Conservation (phyloP, 2,113 vertebrate species). For the Anseranas semipalmata region DNA sequence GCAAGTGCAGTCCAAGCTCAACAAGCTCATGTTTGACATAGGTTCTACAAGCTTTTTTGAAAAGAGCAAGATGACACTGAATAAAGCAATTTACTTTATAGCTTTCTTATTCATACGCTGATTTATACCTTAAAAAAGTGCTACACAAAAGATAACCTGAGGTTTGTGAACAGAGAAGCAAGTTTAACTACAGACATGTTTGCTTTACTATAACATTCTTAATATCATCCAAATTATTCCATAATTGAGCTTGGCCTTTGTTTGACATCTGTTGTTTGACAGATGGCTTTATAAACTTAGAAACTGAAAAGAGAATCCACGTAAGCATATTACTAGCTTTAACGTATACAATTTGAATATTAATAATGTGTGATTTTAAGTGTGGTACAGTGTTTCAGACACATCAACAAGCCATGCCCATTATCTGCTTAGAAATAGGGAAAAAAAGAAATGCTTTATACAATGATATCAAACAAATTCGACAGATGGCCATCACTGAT, state of each 20-base stretch:
- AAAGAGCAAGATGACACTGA: background rate
- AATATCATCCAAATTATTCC: background rate
- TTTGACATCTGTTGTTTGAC: constrained; percentile 38
- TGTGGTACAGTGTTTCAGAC: background rate
- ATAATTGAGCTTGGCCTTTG: background rate
- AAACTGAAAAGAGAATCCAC: constrained; percentile 49
- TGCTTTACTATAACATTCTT: background rate
- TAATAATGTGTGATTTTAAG: constrained; percentile 52
- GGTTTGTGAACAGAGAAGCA: constrained; percentile 34
- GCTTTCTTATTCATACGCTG: constrained; percentile 22
- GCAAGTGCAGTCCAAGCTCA: background rate
- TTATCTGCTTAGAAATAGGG: constrained; percentile 53
- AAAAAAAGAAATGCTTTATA: constrained; percentile 41
- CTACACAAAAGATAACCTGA: constrained; percentile 22
- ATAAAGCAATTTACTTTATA: background rate
- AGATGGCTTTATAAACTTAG: constrained; percentile 36
- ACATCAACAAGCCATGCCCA: constrained; percentile 32
- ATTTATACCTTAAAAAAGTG: constrained; percentile 38
- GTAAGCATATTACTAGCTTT: constrained; percentile 33
- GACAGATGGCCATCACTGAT: constrained; percentile 67
- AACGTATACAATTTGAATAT: constrained; percentile 36
- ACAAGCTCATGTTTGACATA: background rate
- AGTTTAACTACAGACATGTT: constrained; percentile 38
- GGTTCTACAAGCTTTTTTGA: background rate
- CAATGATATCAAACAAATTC: constrained; percentile 45